Evolutionary conservation across 2,113 vertebrate species (phyloP), one percentile per base, ranked within the genome.

Genomic region (Paedocypris sp.): DNA sequence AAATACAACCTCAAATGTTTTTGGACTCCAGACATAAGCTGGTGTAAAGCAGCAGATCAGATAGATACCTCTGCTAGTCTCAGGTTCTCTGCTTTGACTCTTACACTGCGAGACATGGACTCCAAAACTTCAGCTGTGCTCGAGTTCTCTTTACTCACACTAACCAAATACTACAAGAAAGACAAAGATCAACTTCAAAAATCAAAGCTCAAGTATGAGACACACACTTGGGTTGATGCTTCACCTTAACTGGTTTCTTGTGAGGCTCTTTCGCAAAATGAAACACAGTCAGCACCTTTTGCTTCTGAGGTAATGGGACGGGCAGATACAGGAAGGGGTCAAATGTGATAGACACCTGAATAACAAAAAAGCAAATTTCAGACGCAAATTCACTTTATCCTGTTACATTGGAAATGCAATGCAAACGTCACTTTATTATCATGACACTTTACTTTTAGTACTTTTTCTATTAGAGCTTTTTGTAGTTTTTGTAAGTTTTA

Each of bases 301-400:
- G 95, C 75, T 98, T 98, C 75, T 99, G 94, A 1, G 94, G 95
- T 59, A 98, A 78, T 2, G 95, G 95, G 5, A 99, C 95, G 0
- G 95, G 94, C 51, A 98, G 83, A 73, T 99, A 97, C 38, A 99
- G 87, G 80, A 99, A 99, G 1, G 95, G 95, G 64, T 99, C 95
- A 60, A 99, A 99, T 1, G 95, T 99, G 72, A 99, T 99, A 16
- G 95, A 99, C 25, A 98, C 94, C 95, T 99, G 76, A 26, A 69
- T 51, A 16, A 32, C 4, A 28, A 10, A 13, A 11, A 22, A 11
- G 12, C 8, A 29, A 28, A 12, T 6, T 12, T 31, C 25, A 10
- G 20, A 3, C 3, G 8, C 3, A 9, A 42, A 10, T 18, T 3
- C 8, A n/a, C n/a, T n/a, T n/a, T n/a, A n/a, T n/a, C n/a, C n/a